Evolutionary conservation across 2,113 vertebrate species (phyloP).

Genomic region (Cyprinodon tularosa): DNA sequence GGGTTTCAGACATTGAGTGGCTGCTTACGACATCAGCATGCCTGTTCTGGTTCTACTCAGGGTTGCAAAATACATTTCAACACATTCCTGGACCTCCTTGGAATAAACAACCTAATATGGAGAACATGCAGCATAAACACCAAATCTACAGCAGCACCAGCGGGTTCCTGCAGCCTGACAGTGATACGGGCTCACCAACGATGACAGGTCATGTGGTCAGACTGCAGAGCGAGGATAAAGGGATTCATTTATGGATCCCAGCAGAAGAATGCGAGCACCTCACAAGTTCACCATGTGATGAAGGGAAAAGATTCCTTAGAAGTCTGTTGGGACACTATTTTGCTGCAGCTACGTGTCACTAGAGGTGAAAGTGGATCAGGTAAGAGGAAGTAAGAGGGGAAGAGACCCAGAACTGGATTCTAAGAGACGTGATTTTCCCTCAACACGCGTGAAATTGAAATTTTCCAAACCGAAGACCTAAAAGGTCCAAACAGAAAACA

Average conservation of each 20-base stretch:
- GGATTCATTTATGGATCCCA: conserved; percentile 3
- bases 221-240: background rate
- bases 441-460: too few species aligned
- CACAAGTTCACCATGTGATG: background rate
- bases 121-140: conserved; percentile 12
- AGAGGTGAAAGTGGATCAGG: background rate
- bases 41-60: background rate
- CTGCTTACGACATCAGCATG: background rate
- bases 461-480: too few species aligned
- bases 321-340: background rate
- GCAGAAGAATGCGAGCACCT: background rate
- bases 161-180: conserved; percentile 5
- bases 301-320: background rate
- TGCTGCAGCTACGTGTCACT: background rate
- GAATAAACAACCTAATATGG: conserved; percentile 50
- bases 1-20: background rate
- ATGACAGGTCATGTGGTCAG: too few species aligned
- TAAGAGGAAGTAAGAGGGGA: background rate
- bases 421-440: too few species aligned
- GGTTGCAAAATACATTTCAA: conserved; percentile 8
- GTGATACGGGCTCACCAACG: too few species aligned
- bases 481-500: too few species aligned
- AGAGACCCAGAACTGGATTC: background rate
- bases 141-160: conserved; percentile 37
- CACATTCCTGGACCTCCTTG: background rate